These are phyloP conservation scores for Sander vitreus DNA, from an alignment of 2,113 vertebrate genomes.

Conservation along the genomic window DNA sequence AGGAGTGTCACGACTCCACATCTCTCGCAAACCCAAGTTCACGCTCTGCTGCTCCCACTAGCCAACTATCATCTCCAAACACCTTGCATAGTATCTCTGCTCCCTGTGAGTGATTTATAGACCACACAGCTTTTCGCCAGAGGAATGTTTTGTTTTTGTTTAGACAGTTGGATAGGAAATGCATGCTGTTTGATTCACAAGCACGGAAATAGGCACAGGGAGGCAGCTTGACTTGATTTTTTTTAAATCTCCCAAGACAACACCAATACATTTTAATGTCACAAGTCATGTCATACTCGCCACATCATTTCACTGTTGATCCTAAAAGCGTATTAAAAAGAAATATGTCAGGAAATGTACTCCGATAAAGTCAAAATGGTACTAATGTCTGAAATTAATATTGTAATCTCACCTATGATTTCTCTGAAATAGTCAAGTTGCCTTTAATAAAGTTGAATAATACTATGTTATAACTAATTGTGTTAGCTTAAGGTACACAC, in stretches of 20 bases:
- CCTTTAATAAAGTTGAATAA: neutral
- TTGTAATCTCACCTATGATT: conserved; percentile 22
- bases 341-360: neutral
- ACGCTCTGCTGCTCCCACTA: conserved; percentile 70
- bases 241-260: conserved; percentile 20
- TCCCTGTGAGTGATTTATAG: conserved; percentile 77
- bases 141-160: conserved; percentile 63
- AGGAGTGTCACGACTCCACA: conserved; percentile 72
- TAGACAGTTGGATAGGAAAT: conserved; percentile 51
- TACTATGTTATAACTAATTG: neutral
- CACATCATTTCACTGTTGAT: conserved; percentile 30
- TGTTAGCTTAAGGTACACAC: neutral
- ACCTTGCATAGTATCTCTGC: conserved; percentile 74
- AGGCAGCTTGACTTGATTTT: conserved; percentile 31
- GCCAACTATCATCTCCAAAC: conserved; percentile 81
- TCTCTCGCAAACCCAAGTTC: conserved; percentile 64
- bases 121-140: conserved; percentile 31
- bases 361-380: conserved; percentile 11
- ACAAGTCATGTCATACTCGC: conserved; percentile 14
- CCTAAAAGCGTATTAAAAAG: conserved; percentile 16
- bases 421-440: neutral
- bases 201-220: conserved; percentile 21
- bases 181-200: conserved; percentile 43
- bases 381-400: conserved; percentile 26
- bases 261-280: conserved; percentile 40